Base-by-base conservation (phyloP, 2,888 invertebrate species). In the Polyommatus iphigenia region DNA sequence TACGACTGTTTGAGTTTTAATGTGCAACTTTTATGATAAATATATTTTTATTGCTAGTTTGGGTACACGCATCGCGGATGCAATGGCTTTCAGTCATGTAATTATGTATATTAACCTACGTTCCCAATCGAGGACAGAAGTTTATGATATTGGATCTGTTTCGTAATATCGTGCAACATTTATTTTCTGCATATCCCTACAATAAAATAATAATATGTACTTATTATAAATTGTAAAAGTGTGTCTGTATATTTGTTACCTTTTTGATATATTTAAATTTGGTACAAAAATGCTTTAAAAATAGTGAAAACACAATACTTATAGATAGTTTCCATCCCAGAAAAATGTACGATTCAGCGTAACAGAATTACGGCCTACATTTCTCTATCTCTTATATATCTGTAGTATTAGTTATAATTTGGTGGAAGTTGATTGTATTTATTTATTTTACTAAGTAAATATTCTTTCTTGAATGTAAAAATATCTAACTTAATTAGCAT, bases 11-110 rank as follows among this genome's bases (percentile, higher is more conserved):
- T 89, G 86, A 89, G 89, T 88, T 86, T 89, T 90, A 88, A 91
- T 91, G 89, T 88, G 90, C 89, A 90, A 91, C 89, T 91, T 93
- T 91, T 91, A 91, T 91, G 90, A 91, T 92, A 90, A 89, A 90
- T 90, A 89, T 85, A 83, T 81, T 90, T 90, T 91, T 92, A 92
- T 90, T 88, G 86, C 87, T 82, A 83, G 84, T 82, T 85, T 83
- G 85, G 83, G 84, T 83, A 82, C 83, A 84, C 80, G 83, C 85
- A 86, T 86, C 87, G 87, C 89, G 85, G 87, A 81, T 87, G 85
- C 85, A 84, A 81, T 82, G 83, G 79, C 79, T 78, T 80, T 79
- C 77, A 77, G 81, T 77, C 75, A 81, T 78, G 78, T 84, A 86
- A 86, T 84, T 90, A 5, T n/a, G 50, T 71, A 13, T 41, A 75